Evolutionary conservation across 1,140 invertebrate species (phyloP), one percentile per base, ranked within the genome.

Genomic region (Bactericera cockerelli): DNA sequence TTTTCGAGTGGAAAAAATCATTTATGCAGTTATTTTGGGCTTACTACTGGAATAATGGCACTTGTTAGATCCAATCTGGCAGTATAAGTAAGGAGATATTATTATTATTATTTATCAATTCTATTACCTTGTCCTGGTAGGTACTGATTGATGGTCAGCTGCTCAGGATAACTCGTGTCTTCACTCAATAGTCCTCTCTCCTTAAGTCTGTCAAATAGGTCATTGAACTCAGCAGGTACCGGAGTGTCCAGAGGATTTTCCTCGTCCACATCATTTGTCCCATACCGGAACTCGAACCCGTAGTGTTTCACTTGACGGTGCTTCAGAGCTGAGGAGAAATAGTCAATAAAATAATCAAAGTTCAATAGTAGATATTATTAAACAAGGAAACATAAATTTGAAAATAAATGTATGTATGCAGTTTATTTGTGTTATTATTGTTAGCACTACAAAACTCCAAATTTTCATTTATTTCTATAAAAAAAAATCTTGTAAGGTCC

Each of bases 201-300:
- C 62, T 77, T 64, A 31, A 93, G 74, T 62, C 79, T 74, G 1
- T 73, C 54, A 70, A 86, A 78, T 1, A 95, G 67, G 63, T 82
- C 74, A 65, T 78, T 66, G 72, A 86, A 89, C 57, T 79, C 73
- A 6, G 69, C 26, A 0, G 93, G 93, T 67, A 97, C 84, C 16
- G 75, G 70, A 39, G 81, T 73, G 19, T 69, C 39, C 31, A 93
- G 72, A 1, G 86, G 84, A 38, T 77, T 72, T 57, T 80, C 70
- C 57, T 80, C 76, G 71, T 94, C 82, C 3, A 97, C 85, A 74
- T 86, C 86, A 73, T 98, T 98, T 25, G 76, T 84, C 26, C 81
- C 82, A 75, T 98, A 98, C 59, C 82, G 74, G 71, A 98, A 98
- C 70, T 93, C 87, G 72, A 86, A 97, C 0, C 94, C 94, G 79